Conservation (phyloP, 2,888 invertebrate genomes). For the Andrena flavipes region DNA sequence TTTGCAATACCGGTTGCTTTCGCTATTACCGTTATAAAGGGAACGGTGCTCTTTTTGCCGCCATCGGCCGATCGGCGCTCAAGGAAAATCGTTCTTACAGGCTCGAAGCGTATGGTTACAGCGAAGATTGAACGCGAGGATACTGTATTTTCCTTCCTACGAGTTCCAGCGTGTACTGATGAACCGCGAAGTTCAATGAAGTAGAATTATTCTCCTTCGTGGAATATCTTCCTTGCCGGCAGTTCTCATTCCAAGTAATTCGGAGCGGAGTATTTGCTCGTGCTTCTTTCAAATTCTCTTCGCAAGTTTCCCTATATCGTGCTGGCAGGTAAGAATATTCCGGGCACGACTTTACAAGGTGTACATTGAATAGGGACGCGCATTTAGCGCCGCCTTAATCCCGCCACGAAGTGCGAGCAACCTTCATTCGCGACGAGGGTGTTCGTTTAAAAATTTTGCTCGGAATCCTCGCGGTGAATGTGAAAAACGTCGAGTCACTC, state of each 20-base stretch:
- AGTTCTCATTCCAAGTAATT: neutral
- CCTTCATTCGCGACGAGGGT: neutral
- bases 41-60: constrained; percentile 21
- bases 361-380: neutral
- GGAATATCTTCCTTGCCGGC: neutral
- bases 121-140: constrained; percentile 22
- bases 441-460: neutral
- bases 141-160: constrained; percentile 7
- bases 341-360: neutral
- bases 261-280: neutral
- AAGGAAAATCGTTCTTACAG: constrained; percentile 37
- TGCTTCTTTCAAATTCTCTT: neutral
- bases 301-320: too few species aligned
- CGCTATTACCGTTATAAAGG: constrained; percentile 18
- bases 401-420: neutral
- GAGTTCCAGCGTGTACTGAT: constrained; percentile 31
- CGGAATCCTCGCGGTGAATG: neutral
- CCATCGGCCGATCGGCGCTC: constrained; percentile 12
- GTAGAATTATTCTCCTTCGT: neutral
- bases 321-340: too few species aligned
- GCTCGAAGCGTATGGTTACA: neutral
- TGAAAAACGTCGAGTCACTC: neutral
- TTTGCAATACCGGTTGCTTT: constrained; percentile 33
- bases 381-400: neutral
- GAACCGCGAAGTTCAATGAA: neutral